Conservation (phyloP, 2,888 invertebrate species). For the Catotricha subobsoleta region DNA sequence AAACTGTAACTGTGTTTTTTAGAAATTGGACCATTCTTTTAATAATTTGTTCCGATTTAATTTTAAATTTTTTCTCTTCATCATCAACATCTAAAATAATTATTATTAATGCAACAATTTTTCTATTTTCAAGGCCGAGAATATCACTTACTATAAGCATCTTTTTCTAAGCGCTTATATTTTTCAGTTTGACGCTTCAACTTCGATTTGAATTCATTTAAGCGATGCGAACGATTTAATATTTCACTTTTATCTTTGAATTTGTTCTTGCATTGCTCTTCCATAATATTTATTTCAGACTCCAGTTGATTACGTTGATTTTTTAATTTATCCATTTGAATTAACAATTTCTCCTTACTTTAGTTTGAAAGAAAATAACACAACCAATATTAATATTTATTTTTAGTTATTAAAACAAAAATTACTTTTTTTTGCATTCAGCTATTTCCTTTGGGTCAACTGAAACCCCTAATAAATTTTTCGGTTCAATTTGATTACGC, state of each 20-base stretch:
- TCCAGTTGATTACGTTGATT: conserved; percentile 17
- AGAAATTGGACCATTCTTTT: conserved; percentile 20
- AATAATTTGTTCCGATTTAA: conserved; percentile 13
- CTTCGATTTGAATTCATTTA: conserved; percentile 11
- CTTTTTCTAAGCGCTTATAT: conserved; percentile 12
- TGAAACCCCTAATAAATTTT: conserved; percentile 38
- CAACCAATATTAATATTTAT: no score
- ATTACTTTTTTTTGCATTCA: conserved; percentile 13
- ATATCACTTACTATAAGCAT: no score
- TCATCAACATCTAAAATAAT: conserved; percentile 17
- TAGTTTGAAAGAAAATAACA: conserved; percentile 8
- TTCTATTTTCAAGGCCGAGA: no score
- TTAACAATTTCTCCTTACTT: conserved; percentile 14
- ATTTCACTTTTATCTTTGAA: conserved; percentile 19
- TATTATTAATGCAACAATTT: no score
- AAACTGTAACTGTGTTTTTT: conserved; percentile 16
- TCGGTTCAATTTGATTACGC: conserved; percentile 34
- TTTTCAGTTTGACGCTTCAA: conserved; percentile 14
- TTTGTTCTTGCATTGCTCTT: conserved; percentile 18
- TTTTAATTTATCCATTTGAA: conserved; percentile 15
- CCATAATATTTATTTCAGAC: conserved; percentile 17
- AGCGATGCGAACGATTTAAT: conserved; percentile 15
- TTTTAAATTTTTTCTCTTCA: conserved; percentile 18
- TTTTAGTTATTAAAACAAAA: no score
- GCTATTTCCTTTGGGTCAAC: conserved; percentile 36